phyloP scores from a whole-genome alignment of 2,113 vertebrate species.

The Kobus ellipsiprymnus region DNA sequence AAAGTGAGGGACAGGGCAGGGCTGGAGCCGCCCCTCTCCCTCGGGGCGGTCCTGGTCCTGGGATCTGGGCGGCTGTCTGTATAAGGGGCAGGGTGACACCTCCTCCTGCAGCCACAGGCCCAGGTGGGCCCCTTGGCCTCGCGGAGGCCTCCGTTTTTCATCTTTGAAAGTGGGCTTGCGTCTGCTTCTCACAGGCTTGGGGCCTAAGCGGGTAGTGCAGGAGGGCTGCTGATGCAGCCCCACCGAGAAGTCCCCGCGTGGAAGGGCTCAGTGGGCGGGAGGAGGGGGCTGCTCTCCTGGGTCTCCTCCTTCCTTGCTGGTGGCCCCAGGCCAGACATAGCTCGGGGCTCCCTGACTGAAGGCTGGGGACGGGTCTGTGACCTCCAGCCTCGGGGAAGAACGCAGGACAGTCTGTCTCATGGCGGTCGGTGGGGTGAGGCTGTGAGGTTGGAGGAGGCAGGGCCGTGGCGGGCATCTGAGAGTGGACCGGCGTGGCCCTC shows the following conservation, averaged over 20 bases:
- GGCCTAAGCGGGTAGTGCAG: fast-evolving
- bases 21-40: background rate
- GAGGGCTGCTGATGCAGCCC: background rate
- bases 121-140: fast-evolving
- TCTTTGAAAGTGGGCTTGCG: fast-evolving
- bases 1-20: background rate
- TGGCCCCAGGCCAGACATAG: background rate
- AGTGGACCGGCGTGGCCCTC: background rate
- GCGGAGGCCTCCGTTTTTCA: too few relatives aligned
- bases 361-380: too few relatives aligned
- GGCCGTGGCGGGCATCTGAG: background rate
- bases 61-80: background rate
- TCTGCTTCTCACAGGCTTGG: too few relatives aligned
- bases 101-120: background rate
- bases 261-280: fast-evolving
- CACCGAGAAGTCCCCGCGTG: background rate
- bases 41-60: background rate
- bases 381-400: background rate
- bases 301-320: background rate
- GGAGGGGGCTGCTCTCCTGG: background rate
- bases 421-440: fast-evolving
- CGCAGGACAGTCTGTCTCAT: fast-evolving
- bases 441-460: background rate
- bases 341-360: background rate
- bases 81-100: fast-evolving